phyloP scores from a whole-genome alignment of 2,888 invertebrate species.

The Spodoptera exigua region DNA sequence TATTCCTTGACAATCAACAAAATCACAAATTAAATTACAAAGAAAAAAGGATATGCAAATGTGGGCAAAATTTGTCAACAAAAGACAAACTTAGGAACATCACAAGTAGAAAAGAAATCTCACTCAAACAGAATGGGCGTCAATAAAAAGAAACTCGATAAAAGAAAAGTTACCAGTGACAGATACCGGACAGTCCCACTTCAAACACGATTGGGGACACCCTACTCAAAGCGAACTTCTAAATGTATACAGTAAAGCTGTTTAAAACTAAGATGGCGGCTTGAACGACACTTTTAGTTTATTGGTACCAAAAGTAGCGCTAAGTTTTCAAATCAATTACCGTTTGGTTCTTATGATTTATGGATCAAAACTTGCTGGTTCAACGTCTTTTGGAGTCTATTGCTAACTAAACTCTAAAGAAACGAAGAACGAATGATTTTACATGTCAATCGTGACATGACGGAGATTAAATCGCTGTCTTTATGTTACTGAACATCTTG shows the following conservation, averaged over 20 bases:
- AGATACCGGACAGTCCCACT: slow-evolving; percentile 61
- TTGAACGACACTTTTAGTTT: slow-evolving; percentile 61
- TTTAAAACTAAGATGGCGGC: slow-evolving; percentile 61
- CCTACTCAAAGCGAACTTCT: slow-evolving; percentile 62
- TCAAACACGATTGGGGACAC: slow-evolving; percentile 59
- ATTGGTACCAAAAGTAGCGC: slow-evolving; percentile 54
- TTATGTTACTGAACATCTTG: slow-evolving; percentile 1
- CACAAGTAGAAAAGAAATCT: slow-evolving; percentile 51
- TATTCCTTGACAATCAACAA: slow-evolving; percentile 4
- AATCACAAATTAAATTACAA: slow-evolving; percentile 21
- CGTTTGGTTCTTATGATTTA: slow-evolving; percentile 54
- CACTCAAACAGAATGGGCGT: slow-evolving; percentile 49
- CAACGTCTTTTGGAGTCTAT: slow-evolving; percentile 20
- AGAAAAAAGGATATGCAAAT: slow-evolving; percentile 38
- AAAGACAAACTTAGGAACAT: slow-evolving; percentile 42
- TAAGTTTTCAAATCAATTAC: slow-evolving; percentile 59
- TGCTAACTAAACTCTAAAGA: slow-evolving; percentile 33
- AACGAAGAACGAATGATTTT: slow-evolving; percentile 32
- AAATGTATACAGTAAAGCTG: slow-evolving; percentile 57
- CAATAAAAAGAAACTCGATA: slow-evolving; percentile 66
- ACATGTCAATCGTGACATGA: slow-evolving; percentile 27
- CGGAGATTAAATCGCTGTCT: slow-evolving; percentile 16
- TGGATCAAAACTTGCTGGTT: slow-evolving; percentile 31
- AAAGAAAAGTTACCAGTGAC: slow-evolving; percentile 67
- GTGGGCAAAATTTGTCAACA: slow-evolving; percentile 29